Base-by-base conservation (phyloP, 2,797 vertebrate genomes). In the Gobio occitaniae region DNA sequence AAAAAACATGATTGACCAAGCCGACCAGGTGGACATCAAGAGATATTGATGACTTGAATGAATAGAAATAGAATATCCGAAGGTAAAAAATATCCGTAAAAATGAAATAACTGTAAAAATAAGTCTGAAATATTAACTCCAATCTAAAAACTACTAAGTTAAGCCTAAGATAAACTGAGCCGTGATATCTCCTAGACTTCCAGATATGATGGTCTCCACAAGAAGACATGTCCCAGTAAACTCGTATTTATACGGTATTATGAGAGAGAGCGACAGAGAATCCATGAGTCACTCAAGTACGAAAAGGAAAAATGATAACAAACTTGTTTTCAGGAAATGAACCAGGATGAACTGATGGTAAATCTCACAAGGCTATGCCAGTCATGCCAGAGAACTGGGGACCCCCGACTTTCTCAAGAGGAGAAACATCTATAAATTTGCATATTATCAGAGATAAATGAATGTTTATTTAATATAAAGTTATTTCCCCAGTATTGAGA, bases 241-340 rank as follows among this genome's bases (percentile, higher is more conserved):
- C 38, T 48, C 10, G 68, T 84, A 84, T 87, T 75, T 87, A 84
- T 84, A 84, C 15, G 32, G 61, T 61, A 19, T 15, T 7, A 10
- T 63, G 52, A 83, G 41, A 83, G 41, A 82, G 75, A 44, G 65
- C 10, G 7, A 47, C 21, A 78, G 54, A 84, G 77, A 75, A 80
- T 71, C 19, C 56, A 69, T 87, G 87, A 88, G 81, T 88, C 87
- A 88, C 72, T 32, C 19, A 6, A 48, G 48, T 56, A 41, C 32
- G 52, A 79, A 86, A 84, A 81, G 84, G 84, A 86, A 88, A 80
- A 84, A 70, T 5, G 87, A 88, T 88, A 88, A 87, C 86, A 80
- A 86, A 88, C 63, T 80, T 63, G 78, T 84, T 84, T 86, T 86
- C 61, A 74, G 82, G 87, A 86, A 86, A 84, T 72, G 72, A 68